Evolutionary conservation across 2,888 invertebrate species (phyloP), one percentile per base, ranked within the genome.

Genomic region (Andrena haemorrhoa): DNA sequence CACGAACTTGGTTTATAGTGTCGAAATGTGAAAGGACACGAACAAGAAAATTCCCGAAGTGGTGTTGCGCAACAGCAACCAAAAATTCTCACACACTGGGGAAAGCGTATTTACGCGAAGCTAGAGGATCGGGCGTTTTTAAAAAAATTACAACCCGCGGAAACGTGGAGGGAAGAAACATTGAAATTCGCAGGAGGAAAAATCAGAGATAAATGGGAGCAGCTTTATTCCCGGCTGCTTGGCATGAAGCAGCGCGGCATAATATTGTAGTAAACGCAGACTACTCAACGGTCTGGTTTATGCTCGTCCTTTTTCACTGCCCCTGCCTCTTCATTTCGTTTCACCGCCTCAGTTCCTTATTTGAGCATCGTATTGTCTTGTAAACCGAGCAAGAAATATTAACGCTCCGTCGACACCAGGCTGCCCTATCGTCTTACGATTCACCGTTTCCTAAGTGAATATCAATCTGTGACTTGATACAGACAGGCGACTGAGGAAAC

Each of bases 311-410:
- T 70, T 75, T 65, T 70, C 47, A 23, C 71, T 68, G 35, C 26
- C n/a, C 56, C 31, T 16, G 31, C 41, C 31, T n/a, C 68, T 31
- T 64, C 69, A 26, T 29, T 58, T 69, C 64, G 70, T 53, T 75
- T 83, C 74, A 74, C 51, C 56, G 53, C 65, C 47, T 75, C 53
- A 60, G 72, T 72, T 53, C 76, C 80, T 77, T 83, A 81, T 83
- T 83, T 77, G 83, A 74, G 74, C 76, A 66, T 71, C 63, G 73
- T 61, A 83, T 83, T 83, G 81, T 83, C 80, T 71, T 71, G 77
- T 73, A 71, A 83, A 81, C 81, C 20, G 65, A 66, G 76, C 53
- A 60, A 69, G 74, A 83, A 79, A 83, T 81, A 79, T 70, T 75
- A 75, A 82, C 79, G 79, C 63, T 63, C 63, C 16, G 56, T 64